Conservation (phyloP, 2,797 vertebrate genomes). For the Tenualosa thibaudeaui region DNA sequence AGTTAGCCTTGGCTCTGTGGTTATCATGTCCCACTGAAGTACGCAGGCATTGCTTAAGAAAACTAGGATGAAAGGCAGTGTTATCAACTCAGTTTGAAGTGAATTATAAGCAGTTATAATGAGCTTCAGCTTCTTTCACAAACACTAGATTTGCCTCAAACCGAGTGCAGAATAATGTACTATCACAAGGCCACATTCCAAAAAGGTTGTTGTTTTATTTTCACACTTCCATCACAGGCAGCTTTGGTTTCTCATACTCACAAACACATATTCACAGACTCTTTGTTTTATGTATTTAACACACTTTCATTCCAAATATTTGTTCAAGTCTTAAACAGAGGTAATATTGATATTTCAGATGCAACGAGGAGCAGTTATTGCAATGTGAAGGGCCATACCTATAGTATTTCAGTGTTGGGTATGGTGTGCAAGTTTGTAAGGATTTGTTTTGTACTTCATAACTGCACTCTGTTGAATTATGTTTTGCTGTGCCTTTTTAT, state of each 20-base stretch:
- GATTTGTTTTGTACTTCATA: not conserved
- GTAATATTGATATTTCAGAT: not conserved
- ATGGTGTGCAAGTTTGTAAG: not conserved
- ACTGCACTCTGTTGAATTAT: not conserved
- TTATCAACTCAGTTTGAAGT: not conserved
- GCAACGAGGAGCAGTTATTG: not conserved
- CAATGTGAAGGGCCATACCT: not conserved
- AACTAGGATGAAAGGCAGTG: not conserved
- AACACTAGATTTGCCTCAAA: not conserved
- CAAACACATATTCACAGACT: not conserved
- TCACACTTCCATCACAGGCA: not conserved
- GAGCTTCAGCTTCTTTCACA: not conserved
- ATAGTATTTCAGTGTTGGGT: not conserved
- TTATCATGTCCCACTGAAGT: not conserved
- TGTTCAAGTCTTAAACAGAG: not conserved
- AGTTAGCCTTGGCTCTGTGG: not conserved
- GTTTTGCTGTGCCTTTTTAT: constrained; percentile 11
- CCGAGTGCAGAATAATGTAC: not conserved
- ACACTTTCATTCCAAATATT: not conserved
- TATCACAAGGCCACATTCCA: not conserved
- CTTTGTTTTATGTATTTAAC: not conserved
- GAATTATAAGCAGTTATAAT: not conserved
- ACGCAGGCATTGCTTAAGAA: not conserved
- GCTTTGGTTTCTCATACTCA: not conserved
- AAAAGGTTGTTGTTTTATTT: not conserved